Percentiles rank a stretch among this genome's conserved stretches.
These are phyloP conservation scores for Bellardia bayeri DNA, from an alignment of 2,888 invertebrate species.

Conservation along the genomic window DNA sequence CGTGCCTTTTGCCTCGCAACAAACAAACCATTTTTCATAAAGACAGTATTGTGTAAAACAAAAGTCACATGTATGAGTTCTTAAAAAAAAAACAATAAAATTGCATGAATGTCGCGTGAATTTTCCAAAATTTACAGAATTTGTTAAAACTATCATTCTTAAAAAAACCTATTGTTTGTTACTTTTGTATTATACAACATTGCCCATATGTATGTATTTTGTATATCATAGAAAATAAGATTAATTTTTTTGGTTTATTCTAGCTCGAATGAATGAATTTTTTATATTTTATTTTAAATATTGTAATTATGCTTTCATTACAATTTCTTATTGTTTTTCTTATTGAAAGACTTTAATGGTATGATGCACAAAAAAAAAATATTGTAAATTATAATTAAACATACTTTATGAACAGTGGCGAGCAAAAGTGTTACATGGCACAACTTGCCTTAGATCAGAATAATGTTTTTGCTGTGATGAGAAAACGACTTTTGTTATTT, in stretches of 20 bases:
- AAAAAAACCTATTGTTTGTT: background rate
- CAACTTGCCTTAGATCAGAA: too few species aligned
- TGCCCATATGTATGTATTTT: constrained; percentile 1
- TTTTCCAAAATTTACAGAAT: background rate
- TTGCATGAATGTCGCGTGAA: background rate
- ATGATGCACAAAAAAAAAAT: constrained; percentile 3
- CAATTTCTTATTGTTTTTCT: background rate
- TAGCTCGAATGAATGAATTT: background rate
- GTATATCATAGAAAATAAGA: constrained; percentile 15
- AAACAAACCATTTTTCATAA: constrained; percentile 8
- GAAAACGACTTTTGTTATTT: too few species aligned
- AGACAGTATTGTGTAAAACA: constrained; percentile 23
- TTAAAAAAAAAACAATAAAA: too few species aligned
- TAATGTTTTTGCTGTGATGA: too few species aligned
- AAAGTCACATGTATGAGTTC: background rate
- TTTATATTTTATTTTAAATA: constrained; percentile 2
- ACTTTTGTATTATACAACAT: background rate
- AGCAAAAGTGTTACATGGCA: too few species aligned
- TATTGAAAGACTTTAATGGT: background rate
- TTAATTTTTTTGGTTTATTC: background rate
- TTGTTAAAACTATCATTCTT: background rate
- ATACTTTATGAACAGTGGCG: background rate
- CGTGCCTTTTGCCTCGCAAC: constrained; percentile 69
- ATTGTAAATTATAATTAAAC: background rate
- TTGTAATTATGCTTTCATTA: constrained; percentile 3